Percentiles rank a stretch among this genome's conserved stretches.
phyloP scores from a whole-genome alignment of 2,888 invertebrate genomes.

The Polyploca ridens region DNA sequence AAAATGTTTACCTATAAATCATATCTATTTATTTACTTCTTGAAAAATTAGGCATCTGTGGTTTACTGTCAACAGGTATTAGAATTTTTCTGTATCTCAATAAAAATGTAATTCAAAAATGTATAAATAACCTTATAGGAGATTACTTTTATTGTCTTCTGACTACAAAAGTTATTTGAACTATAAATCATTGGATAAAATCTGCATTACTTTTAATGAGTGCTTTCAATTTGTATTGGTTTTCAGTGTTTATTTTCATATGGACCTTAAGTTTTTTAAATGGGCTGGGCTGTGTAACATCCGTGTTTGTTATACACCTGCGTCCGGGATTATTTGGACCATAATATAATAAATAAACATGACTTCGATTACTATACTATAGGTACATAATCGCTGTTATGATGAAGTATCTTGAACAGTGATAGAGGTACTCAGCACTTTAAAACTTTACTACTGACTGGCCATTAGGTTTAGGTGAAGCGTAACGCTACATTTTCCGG shows the following conservation, averaged over 20 bases:
- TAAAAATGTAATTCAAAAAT: too few species aligned
- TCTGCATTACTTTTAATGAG: constrained; percentile 14
- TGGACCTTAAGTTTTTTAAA: constrained; percentile 50
- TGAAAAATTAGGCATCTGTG: too few species aligned
- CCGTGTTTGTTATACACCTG: constrained; percentile 70
- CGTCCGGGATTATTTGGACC: constrained; percentile 75
- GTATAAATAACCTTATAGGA: too few species aligned
- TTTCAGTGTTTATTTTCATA: constrained; percentile 61
- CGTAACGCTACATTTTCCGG: too few species aligned
- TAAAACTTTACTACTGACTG: neutral
- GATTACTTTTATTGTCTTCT: too few species aligned
- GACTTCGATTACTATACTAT: constrained; percentile 50
- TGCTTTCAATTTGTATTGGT: constrained; percentile 36
- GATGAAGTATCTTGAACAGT: constrained; percentile 19
- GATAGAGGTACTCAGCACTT: neutral
- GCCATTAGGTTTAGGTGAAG: neutral
- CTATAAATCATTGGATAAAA: neutral
- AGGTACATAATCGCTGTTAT: constrained; percentile 42
- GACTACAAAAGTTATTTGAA: too few species aligned
- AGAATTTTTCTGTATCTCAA: too few species aligned
- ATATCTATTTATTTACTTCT: too few species aligned
- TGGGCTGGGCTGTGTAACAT: constrained; percentile 60
- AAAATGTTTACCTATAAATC: too few species aligned
- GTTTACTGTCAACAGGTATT: too few species aligned
- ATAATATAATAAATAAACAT: constrained; percentile 60